phyloP scores from a whole-genome alignment of 2,113 vertebrate species.

The Ploceus nigricollis region DNA sequence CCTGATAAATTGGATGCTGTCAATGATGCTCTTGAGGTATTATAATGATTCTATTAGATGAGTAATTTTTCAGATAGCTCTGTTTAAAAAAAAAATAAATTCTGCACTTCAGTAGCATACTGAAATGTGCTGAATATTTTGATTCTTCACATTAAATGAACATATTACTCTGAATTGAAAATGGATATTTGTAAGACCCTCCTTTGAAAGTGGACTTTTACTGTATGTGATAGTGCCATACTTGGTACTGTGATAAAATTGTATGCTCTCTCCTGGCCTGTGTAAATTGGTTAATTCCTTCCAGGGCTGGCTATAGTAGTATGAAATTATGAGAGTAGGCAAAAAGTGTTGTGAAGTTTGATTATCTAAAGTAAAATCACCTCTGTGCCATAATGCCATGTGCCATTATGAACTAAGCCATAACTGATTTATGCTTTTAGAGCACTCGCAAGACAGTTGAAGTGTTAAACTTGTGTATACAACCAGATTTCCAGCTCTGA shows the following conservation, averaged over 20 bases:
- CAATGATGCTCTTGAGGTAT: constrained; percentile 88
- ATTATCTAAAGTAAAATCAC: neutral
- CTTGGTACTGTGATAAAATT: neutral
- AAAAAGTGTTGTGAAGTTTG: neutral
- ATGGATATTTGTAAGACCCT: neutral
- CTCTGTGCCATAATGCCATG: neutral
- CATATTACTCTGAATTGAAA: neutral
- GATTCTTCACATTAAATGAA: neutral
- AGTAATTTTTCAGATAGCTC: neutral
- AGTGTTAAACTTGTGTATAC: neutral
- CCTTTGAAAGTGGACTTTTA: neutral
- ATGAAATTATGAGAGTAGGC: neutral
- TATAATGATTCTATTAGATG: neutral
- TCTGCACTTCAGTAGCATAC: neutral
- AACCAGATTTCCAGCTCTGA: neutral
- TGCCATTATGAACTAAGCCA: neutral
- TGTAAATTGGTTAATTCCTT: neutral
- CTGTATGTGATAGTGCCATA: neutral
- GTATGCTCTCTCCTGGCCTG: neutral
- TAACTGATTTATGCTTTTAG: neutral
- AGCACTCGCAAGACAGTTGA: neutral
- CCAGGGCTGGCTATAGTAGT: neutral
- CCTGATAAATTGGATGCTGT: constrained; percentile 81
- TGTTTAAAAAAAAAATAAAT: neutral
- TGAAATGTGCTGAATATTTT: neutral